Conservation (phyloP, 1,140 invertebrate species). For the Megalonaias nervosa region DNA sequence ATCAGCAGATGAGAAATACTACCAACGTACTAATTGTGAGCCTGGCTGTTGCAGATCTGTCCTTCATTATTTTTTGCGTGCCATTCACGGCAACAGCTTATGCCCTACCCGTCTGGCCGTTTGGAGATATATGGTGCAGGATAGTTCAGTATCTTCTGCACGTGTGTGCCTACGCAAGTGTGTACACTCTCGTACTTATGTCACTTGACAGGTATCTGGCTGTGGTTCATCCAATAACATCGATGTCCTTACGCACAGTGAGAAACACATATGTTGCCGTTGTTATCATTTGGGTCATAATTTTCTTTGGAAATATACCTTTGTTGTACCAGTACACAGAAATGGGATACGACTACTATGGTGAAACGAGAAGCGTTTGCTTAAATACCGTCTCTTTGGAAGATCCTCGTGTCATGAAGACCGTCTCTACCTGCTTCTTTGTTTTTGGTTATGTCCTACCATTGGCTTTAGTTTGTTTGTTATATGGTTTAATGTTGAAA, state of each 20-base stretch:
- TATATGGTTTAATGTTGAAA: constrained; percentile 94
- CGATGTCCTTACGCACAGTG: constrained; percentile 89
- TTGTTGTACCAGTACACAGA: constrained; percentile 85
- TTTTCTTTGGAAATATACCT: constrained; percentile 83
- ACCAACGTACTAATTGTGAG: constrained; percentile 93
- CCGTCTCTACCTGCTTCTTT: constrained; percentile 71
- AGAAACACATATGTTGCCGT: constrained; percentile 83
- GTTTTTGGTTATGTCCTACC: constrained; percentile 73
- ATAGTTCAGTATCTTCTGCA: constrained; percentile 81
- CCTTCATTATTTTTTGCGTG: constrained; percentile 97
- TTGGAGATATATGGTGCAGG: constrained; percentile 92
- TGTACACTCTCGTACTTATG: constrained; percentile 96
- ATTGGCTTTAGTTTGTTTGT: constrained; percentile 82
- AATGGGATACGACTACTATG: constrained; percentile 75
- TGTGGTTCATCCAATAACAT: constrained; percentile 93
- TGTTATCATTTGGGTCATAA: constrained; percentile 81
- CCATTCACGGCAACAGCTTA: constrained; percentile 76
- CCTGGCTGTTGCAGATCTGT: constrained; percentile 88
- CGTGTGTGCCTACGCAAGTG: constrained; percentile 93
- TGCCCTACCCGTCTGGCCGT: constrained; percentile 81
- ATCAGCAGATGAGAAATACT: constrained; percentile 92
- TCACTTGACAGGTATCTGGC: constrained; percentile 95
- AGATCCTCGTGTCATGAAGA: constrained; percentile 6
- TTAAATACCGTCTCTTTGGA: constrained; percentile 35
- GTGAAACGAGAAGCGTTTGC: constrained; percentile 65